phyloP scores from a whole-genome alignment of 2,113 vertebrate species.

The Zosterops lateralis region DNA sequence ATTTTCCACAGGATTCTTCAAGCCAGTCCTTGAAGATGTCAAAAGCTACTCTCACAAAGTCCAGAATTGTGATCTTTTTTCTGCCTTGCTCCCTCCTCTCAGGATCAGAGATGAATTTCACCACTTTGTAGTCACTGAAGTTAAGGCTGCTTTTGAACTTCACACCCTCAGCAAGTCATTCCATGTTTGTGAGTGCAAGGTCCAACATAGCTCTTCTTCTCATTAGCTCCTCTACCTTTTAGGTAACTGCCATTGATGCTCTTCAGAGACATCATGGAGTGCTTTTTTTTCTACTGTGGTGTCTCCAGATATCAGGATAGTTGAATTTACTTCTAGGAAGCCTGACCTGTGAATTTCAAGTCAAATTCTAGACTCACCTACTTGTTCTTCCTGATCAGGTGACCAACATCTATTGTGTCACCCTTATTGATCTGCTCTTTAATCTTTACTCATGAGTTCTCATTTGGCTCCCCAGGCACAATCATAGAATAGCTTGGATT shows the following conservation, averaged over 20 bases:
- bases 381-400: not conserved
- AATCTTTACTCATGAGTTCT: not conserved
- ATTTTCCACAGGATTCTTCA: not conserved
- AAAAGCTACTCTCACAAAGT: not conserved
- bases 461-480: not conserved
- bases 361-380: not conserved
- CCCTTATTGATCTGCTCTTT: not conserved
- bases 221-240: not conserved
- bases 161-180: accelerated
- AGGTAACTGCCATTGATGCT: not conserved
- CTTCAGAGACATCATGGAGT: accelerated
- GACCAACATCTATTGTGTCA: not conserved
- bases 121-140: accelerated
- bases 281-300: not conserved
- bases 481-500: not conserved
- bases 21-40: not conserved
- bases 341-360: not conserved
- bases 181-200: not conserved
- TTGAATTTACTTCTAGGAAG: not conserved
- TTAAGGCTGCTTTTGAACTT: not conserved
- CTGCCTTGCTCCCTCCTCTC: not conserved
- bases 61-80: not conserved
- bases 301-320: not conserved
- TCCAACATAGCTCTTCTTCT: not conserved
- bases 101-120: not conserved